These are phyloP conservation scores for Acanthosepion lycidas DNA, from an alignment of 2,888 invertebrate species.

Conservation along the genomic window DNA sequence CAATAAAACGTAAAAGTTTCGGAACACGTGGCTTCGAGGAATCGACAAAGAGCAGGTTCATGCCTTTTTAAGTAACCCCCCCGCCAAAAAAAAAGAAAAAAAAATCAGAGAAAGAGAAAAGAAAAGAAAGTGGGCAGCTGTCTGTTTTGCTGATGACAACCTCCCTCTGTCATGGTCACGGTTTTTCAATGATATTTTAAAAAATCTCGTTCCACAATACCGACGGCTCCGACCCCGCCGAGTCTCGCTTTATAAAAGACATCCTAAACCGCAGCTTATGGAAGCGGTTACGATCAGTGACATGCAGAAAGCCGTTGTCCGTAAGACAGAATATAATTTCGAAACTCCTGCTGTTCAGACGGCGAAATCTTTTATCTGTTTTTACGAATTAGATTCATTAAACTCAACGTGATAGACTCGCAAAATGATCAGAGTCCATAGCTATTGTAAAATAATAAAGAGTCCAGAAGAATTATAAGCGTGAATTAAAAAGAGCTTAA, in stretches of 20 bases:
- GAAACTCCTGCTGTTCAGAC: neutral
- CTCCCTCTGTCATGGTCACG: no score
- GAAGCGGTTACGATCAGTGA: slow-evolving; percentile 1
- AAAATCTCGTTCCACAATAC: neutral
- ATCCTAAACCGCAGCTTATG: neutral
- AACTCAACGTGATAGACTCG: neutral
- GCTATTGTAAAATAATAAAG: neutral
- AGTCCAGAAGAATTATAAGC: neutral
- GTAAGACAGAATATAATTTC: neutral
- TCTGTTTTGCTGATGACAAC: neutral
- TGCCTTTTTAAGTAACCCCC: no score
- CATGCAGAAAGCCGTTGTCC: slow-evolving; percentile 33
- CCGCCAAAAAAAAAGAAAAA: neutral
- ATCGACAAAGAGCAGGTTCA: slow-evolving; percentile 2
- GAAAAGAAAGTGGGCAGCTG: neutral
- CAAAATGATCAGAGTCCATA: neutral
- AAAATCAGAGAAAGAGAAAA: neutral
- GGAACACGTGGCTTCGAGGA: neutral
- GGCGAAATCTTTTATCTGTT: neutral
- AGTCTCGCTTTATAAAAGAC: neutral
- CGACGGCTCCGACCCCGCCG: neutral
- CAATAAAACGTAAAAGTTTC: neutral
- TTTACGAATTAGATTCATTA: slow-evolving; percentile 18
- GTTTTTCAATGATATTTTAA: neutral
- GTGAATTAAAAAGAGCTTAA: neutral